Conservation (phyloP, 2,797 vertebrate genomes). For the Sebastes minor region DNA sequence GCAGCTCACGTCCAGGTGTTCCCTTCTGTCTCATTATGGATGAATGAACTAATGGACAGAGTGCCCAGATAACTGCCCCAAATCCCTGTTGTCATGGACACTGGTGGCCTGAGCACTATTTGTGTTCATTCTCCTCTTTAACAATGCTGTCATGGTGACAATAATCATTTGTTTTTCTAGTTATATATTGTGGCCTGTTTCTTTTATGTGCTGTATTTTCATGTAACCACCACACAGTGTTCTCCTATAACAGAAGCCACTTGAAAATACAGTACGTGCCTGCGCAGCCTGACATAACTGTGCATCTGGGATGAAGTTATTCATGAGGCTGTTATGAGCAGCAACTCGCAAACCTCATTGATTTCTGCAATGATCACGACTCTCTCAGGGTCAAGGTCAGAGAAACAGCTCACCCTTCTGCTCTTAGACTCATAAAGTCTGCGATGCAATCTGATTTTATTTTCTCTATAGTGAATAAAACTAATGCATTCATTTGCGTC, state of each 20-base stretch:
- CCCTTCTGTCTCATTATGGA: conserved; percentile 10
- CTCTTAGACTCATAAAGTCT: conserved; percentile 45
- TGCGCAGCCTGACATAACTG: not conserved
- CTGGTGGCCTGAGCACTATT: not conserved
- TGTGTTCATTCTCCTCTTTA: not conserved
- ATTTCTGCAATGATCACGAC: conserved; percentile 53
- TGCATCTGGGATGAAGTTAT: conserved; percentile 2
- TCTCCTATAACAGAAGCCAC: not conserved
- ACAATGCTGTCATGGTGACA: not conserved
- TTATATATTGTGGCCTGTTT: not conserved
- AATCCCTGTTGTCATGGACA: conserved; percentile 22
- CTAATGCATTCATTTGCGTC: not conserved
- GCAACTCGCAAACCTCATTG: not conserved
- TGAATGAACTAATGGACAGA: conserved; percentile 10
- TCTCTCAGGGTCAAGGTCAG: not conserved
- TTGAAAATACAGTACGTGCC: not conserved
- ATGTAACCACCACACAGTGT: not conserved
- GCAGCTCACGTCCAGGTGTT: not conserved
- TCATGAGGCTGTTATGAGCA: not conserved
- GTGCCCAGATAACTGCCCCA: conserved; percentile 1
- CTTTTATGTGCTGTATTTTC: not conserved
- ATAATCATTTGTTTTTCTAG: not conserved
- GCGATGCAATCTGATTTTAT: not conserved
- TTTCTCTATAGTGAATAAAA: not conserved
- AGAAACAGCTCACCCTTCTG: conserved; percentile 29